Evolutionary conservation across 2,797 vertebrate genomes (phyloP), one percentile per base, ranked within the genome.

Genomic region (Ceryle rudis): DNA sequence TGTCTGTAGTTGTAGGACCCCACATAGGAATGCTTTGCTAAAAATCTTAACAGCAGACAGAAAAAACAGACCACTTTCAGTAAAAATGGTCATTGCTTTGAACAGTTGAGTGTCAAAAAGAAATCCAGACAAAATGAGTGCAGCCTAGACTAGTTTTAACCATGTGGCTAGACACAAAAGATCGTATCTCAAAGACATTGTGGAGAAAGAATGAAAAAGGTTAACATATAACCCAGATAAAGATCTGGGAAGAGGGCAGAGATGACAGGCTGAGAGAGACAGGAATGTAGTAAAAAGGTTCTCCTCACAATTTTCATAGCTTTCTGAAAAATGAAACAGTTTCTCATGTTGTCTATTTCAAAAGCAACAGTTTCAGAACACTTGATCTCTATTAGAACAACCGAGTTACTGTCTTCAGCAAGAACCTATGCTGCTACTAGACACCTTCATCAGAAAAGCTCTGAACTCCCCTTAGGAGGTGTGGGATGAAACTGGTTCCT

Each of bases 161-260:
- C 80, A 75, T 41, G 80, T 58, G 85, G 85, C 87, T 91, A 94
- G 94, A 96, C 94, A 94, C 22, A 75, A 75, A 88, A 95, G 96
- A 96, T 95, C 8, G 0, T 95, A 96, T 96, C 94, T 91, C 70
- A 94, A 74, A 95, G 87, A 91, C 7, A 3, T 3, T 8, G 52
- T 37, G 28, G 14, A 86, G 66, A 93, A 95, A 94, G 82, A 96
- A 94, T 90, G 82, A 87, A 94, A 96, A 95, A 93, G 42, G 88
- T 95, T 97, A 94, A 96, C 91, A 86, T 69, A 16, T 22, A 95
- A 95, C 62, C 51, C 70, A 83, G 93, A 95, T 88, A 91, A 91
- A 90, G 82, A 95, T 95, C 95, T 93, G 29, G 14, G 25, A 31
- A 93, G 69, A 95, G 85, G 47, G 15, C 46, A 85, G 47, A 94